These are phyloP conservation scores for Odontothrips loti DNA, from an alignment of 2,888 invertebrate species.

Conservation along the genomic window DNA sequence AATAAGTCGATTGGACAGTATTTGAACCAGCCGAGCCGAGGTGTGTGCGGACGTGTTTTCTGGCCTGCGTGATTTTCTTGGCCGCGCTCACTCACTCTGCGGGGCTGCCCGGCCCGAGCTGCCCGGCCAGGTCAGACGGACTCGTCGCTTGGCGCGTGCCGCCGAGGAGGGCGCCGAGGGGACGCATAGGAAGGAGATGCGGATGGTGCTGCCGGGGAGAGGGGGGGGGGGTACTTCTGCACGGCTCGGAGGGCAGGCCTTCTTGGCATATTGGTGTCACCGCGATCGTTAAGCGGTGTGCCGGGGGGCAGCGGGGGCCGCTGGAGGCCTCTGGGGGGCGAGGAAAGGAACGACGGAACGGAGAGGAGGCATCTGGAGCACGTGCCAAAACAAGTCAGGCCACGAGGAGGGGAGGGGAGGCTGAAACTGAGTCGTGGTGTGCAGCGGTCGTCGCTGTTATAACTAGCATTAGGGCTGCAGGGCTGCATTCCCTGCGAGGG, in stretches of 20 bases:
- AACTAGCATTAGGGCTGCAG: too few species aligned
- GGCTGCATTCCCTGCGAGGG: too few species aligned
- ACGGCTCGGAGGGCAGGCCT: background rate
- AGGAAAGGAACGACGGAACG: too few species aligned
- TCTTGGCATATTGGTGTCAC: background rate
- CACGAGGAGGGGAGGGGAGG: too few species aligned
- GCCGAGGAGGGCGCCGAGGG: background rate
- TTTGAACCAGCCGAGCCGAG: background rate
- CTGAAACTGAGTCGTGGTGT: too few species aligned
- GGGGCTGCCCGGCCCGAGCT: background rate
- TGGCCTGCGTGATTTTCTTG: background rate
- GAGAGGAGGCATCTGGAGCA: too few species aligned
- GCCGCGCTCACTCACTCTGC: background rate
- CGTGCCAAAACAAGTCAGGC: too few species aligned
- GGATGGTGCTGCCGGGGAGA: background rate
- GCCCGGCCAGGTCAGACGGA: background rate
- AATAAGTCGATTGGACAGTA: background rate
- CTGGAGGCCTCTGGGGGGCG: too few species aligned
- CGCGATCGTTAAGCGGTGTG: background rate
- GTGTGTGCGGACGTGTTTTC: background rate
- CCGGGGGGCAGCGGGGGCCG: background rate
- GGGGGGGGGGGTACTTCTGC: background rate
- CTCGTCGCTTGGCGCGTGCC: background rate
- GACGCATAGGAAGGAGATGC: too few species aligned
- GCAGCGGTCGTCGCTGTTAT: too few species aligned